Evolutionary conservation across 1,140 invertebrate genomes (phyloP).

Genomic region (Drosophila kikkawai): DNA sequence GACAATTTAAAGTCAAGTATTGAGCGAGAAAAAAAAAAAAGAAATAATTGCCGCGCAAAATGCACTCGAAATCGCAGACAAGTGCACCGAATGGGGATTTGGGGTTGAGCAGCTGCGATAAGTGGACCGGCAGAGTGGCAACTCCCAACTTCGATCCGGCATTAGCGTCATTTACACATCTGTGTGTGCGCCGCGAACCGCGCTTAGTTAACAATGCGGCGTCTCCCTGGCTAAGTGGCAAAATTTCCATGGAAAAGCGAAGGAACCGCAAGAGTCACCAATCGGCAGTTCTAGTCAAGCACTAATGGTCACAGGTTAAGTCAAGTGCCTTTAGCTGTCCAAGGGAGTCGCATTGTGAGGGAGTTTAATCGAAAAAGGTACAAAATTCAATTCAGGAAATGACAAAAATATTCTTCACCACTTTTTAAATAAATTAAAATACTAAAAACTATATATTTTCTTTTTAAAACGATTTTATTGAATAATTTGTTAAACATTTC

Average conservation of each 20-base stretch:
- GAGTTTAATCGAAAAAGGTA: background rate
- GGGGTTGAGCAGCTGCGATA: background rate
- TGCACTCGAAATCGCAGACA: slow-evolving; percentile 66
- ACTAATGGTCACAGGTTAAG: slow-evolving; percentile 35
- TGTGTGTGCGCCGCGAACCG: slow-evolving; percentile 29
- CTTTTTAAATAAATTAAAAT: background rate
- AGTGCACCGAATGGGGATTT: slow-evolving; percentile 36
- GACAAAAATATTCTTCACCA: background rate
- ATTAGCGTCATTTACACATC: slow-evolving; percentile 74
- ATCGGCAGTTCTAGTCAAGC: slow-evolving; percentile 18
- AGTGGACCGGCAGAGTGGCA: slow-evolving; percentile 2
- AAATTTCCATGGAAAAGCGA: slow-evolving; percentile 73
- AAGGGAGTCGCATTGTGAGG: background rate
- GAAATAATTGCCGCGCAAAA: slow-evolving; percentile 72
- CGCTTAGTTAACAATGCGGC: slow-evolving; percentile 58
- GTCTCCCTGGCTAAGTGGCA: slow-evolving; percentile 56
- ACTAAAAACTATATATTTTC: background rate
- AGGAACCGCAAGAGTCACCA: slow-evolving; percentile 54
- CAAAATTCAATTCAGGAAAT: background rate
- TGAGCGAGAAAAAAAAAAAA: slow-evolving; percentile 24
- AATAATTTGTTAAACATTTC: background rate
- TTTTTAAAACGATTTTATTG: background rate
- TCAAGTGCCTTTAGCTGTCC: slow-evolving; percentile 22
- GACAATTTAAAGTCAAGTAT: slow-evolving; percentile 81
- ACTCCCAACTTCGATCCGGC: slow-evolving; percentile 45